A percentile compares a stretch with the other conserved stretches of the same genome.
Conservation (phyloP, 2,888 invertebrate species). For the Drosophila limbata region DNA sequence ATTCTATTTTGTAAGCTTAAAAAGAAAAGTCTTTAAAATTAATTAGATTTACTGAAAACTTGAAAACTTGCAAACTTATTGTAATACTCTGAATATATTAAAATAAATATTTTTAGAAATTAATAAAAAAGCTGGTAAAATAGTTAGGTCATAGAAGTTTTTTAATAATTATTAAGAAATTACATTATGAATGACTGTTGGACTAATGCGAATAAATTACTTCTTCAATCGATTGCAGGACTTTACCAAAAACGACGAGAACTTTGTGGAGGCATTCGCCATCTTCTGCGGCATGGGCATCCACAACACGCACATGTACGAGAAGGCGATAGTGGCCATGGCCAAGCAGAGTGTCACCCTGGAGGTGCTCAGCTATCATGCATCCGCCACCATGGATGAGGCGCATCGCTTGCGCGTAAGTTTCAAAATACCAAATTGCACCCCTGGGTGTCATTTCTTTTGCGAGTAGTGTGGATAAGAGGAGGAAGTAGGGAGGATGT, state of each 20-base stretch:
- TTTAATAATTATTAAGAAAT: background rate
- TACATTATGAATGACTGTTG: background rate
- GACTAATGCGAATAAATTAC: background rate
- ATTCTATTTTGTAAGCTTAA: no score
- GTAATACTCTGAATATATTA: no score
- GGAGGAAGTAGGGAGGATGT: background rate
- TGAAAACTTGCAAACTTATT: no score
- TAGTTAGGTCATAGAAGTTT: no score
- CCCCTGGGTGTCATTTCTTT: conserved; percentile 40
- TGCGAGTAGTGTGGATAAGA: background rate
- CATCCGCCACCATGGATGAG: conserved; percentile 95
- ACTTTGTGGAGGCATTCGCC: conserved; percentile 98
- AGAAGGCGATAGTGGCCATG: conserved; percentile 97
- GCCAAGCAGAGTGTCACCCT: conserved; percentile 98
- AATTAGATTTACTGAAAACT: no score
- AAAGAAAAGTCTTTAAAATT: no score
- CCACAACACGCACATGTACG: conserved; percentile 98
- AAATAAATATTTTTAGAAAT: background rate
- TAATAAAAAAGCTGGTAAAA: no score
- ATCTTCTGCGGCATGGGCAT: conserved; percentile 99
- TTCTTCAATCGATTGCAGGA: conserved; percentile 81
- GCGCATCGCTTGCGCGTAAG: conserved; percentile 93
- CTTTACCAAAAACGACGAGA: conserved; percentile 98
- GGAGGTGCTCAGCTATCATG: conserved; percentile 97
- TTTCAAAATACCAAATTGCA: conserved; percentile 59